Percentiles rank a stretch among this genome's conserved stretches.
phyloP scores from a whole-genome alignment of 2,113 vertebrate genomes.

The Aptenodytes patagonicus region DNA sequence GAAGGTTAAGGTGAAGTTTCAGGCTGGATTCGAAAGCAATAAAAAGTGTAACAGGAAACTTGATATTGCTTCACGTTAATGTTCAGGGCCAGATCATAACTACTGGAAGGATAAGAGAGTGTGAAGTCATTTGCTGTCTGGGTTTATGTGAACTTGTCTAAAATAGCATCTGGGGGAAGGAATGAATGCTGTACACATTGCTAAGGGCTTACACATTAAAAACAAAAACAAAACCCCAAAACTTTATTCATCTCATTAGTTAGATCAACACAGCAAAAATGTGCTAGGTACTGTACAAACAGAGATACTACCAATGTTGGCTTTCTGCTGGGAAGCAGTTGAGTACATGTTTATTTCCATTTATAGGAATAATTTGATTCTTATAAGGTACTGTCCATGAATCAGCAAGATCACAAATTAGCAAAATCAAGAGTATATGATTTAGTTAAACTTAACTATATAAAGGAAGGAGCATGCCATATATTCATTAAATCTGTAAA shows the following conservation, averaged over 20 bases:
- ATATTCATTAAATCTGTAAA: neutral
- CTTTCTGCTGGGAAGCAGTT: neutral
- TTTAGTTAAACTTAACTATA: neutral
- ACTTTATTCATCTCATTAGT: neutral
- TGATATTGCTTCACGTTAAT: slow-evolving; percentile 72
- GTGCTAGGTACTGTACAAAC: neutral
- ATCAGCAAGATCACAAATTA: neutral
- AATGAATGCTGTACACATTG: neutral
- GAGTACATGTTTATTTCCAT: neutral
- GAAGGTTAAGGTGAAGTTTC: neutral
- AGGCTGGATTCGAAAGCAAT: slow-evolving; percentile 61
- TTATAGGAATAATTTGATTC: neutral
- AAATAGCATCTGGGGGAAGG: neutral
- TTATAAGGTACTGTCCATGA: neutral
- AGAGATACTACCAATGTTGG: neutral
- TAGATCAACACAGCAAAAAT: neutral
- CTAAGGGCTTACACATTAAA: neutral
- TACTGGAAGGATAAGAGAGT: slow-evolving; percentile 40
- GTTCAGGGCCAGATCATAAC: slow-evolving; percentile 71
- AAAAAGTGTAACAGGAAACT: slow-evolving; percentile 73
- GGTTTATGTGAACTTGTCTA: slow-evolving; percentile 78
- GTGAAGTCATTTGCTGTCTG: slow-evolving; percentile 65
- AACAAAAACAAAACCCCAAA: neutral
- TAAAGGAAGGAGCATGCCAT: neutral
- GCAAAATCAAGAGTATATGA: neutral